A percentile compares a stretch with the other conserved stretches of the same genome.
phyloP scores from a whole-genome alignment of 2,113 vertebrate species.

The Telmatochromis sp. region DNA sequence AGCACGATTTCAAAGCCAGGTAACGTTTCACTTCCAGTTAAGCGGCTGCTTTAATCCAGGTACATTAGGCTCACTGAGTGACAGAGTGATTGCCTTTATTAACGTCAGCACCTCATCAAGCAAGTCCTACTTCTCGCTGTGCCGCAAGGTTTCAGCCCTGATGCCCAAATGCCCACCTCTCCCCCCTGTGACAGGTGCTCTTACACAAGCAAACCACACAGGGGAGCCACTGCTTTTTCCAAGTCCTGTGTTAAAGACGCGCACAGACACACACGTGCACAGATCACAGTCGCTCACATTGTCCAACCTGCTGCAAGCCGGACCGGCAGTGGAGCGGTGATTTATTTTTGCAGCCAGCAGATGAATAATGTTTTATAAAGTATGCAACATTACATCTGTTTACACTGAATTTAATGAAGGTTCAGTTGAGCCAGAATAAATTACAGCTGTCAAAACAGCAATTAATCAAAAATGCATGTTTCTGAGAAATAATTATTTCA shows the following conservation, averaged over 20 bases:
- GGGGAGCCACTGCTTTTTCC: constrained; percentile 83
- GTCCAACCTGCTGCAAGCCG: constrained; percentile 6
- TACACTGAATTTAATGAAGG: neutral
- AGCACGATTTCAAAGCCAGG: neutral
- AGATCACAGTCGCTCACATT: neutral
- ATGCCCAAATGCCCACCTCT: constrained; percentile 40
- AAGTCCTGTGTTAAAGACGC: constrained; percentile 33
- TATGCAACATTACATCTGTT: neutral
- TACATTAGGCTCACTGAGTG: neutral
- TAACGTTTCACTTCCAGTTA: neutral
- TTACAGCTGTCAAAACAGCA: neutral
- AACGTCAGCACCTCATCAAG: neutral
- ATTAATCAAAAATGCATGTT: neutral
- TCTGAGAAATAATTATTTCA: neutral
- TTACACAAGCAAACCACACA: constrained; percentile 77
- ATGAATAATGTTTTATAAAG: neutral
- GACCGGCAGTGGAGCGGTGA: neutral
- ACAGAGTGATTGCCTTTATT: neutral
- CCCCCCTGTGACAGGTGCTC: constrained; percentile 45
- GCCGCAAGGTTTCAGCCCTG: neutral
- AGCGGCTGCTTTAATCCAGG: neutral
- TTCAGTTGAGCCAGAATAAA: neutral
- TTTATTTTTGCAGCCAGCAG: neutral
- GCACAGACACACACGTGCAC: neutral
- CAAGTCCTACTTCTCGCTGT: neutral